Evolutionary conservation across 2,888 invertebrate species (phyloP), one percentile per base, ranked within the genome.

Genomic region (Liposcelis brunnea): DNA sequence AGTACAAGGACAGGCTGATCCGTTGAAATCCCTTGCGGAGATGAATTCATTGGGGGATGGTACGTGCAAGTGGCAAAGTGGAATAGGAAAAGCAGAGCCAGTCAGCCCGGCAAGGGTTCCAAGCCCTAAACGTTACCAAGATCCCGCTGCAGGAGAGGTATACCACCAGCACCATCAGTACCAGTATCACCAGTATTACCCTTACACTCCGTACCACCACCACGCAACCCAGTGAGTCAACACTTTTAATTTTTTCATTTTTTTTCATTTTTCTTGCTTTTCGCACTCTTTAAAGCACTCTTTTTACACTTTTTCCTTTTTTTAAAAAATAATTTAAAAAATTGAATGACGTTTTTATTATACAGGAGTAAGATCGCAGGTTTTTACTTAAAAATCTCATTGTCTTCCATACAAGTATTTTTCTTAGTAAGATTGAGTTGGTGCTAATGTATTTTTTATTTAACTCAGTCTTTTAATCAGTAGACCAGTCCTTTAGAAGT

Each of bases 101-200:
- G 51, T 61, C 46, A 52, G 63, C 34, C 60, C 69, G 52, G 49
- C 65, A 58, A 14, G 62, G 58, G 15, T 59, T 56, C 42, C 56
- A 56, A 48, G 62, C 63, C 45, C 65, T 59, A 26, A 59, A 47
- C 49, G 45, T 43, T 50, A 50, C 55, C 47, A 52, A 53, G 42
- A 42, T 45, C 46, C 59, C 56, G 55, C 68, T 56, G 61, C 68
- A 59, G 50, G 66, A 52, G 47, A 58, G 58, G 52, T 57, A 49
- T 57, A 56, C 47, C 49, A 51, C 47, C 55, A 52, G 46, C 59
- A 59, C 48, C 55, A 59, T 46, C 58, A 60, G 35, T 58, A 57
- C 49, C 60, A 61, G 43, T 59, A 61, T 45, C 72, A 73, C 65
- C 73, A 74, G 69, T 74, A 73, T 69, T 74, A 73, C 68, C 69